Conservation (phyloP, 1,140 invertebrate species). For the Drosophila equinoxialis region DNA sequence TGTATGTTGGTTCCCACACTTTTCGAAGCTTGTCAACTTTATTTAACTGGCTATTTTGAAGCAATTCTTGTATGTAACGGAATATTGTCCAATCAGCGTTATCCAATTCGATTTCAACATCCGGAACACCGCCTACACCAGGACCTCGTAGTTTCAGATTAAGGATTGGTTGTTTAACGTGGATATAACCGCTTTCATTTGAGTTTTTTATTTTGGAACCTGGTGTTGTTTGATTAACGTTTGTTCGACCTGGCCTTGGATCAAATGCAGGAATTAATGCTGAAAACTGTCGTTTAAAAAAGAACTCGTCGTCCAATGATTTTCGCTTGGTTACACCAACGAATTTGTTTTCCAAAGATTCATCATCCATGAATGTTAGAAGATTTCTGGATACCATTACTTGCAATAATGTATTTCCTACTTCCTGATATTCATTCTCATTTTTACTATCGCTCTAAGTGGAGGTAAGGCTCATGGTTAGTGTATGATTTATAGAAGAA, state of each 20-base stretch:
- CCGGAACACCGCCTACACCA: slow-evolving; percentile 90
- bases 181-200: slow-evolving; percentile 82
- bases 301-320: slow-evolving; percentile 99
- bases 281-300: slow-evolving; percentile 97
- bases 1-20: slow-evolving; percentile 97
- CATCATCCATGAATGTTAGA: slow-evolving; percentile 93
- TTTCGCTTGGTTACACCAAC: slow-evolving; percentile 89
- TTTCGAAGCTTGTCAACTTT: slow-evolving; percentile 92
- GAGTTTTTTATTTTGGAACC: slow-evolving; percentile 84
- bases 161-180: slow-evolving; percentile 87
- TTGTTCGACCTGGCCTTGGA: slow-evolving; percentile 97
- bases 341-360: slow-evolving; percentile 85
- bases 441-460: slow-evolving; percentile 97
- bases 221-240: slow-evolving; percentile 97
- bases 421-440: slow-evolving; percentile 90
- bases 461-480: slow-evolving; percentile 96
- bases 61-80: slow-evolving; percentile 93
- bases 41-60: slow-evolving; percentile 89
- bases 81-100: slow-evolving; percentile 96
- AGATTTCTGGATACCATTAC: slow-evolving; percentile 92
- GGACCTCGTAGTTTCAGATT: slow-evolving; percentile 89
- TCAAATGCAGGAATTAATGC: slow-evolving; percentile 99
- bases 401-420: slow-evolving; percentile 82
- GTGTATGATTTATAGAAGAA: slow-evolving; percentile 90
- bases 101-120: slow-evolving; percentile 92